Evolutionary conservation across 53 echinoderm and acorn worm genomes (phyloP).

Genomic region (Temnopleurus reevesii): DNA sequence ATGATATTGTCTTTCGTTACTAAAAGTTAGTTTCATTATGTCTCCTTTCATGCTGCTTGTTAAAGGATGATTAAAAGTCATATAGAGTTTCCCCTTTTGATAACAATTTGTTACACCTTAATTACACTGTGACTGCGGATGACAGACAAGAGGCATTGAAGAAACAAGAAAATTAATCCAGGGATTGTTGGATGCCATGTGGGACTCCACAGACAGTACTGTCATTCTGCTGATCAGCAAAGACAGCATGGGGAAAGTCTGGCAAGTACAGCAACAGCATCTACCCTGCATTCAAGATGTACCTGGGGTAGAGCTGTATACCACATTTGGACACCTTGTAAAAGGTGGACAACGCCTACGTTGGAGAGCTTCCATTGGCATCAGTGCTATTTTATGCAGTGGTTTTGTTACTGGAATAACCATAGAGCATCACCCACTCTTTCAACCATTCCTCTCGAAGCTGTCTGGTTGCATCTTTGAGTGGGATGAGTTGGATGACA

Average conservation of each 20-base stretch:
- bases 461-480: constrained; percentile 61
- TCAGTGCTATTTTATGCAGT: constrained; percentile 59
- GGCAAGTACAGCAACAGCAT: constrained; percentile 70
- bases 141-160: constrained; percentile 56
- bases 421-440: constrained; percentile 64
- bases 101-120: no score
- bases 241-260: constrained; percentile 56
- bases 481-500: constrained; percentile 52
- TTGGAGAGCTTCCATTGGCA: constrained; percentile 67
- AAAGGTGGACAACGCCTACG: constrained; percentile 60
- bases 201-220: constrained; percentile 45
- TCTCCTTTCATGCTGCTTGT: no score
- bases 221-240: constrained; percentile 49
- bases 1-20: no score
- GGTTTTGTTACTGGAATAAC: constrained; percentile 50
- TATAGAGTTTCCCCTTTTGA: no score
- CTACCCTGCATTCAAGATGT: constrained; percentile 68
- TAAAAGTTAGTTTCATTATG: no score
- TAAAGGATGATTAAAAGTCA: no score
- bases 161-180: background rate
- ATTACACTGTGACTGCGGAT: constrained; percentile 43
- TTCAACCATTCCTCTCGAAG: constrained; percentile 42
- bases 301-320: constrained; percentile 59
- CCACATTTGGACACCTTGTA: constrained; percentile 30
- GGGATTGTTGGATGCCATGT: background rate